phyloP scores from a whole-genome alignment of 1,140 invertebrate species.

The Euschistus heros region DNA sequence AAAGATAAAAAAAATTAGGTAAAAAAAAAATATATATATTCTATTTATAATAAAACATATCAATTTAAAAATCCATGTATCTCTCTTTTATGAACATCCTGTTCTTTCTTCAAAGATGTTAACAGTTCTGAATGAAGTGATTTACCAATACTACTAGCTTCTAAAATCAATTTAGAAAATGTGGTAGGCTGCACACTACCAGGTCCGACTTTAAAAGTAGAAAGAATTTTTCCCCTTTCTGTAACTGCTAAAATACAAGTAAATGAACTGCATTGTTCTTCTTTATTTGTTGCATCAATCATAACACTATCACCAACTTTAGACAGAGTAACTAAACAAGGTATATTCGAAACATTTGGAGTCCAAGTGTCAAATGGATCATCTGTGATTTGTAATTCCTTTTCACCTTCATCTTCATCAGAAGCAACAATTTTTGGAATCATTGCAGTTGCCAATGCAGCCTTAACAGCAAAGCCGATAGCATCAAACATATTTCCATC shows the following conservation, averaged over 20 bases:
- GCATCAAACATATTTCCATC: constrained; percentile 21
- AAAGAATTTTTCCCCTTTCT: constrained; percentile 10
- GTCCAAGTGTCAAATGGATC: constrained; percentile 19
- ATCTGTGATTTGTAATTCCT: constrained; percentile 13
- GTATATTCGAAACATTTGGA: constrained; percentile 15
- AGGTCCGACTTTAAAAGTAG: constrained; percentile 11
- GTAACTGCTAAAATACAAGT: constrained; percentile 13
- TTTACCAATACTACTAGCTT: constrained; percentile 2
- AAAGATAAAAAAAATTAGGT: neutral
- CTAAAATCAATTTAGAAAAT: constrained; percentile 3
- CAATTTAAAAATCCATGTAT: constrained; percentile 12
- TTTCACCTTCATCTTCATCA: constrained; percentile 12
- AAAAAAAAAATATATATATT: neutral
- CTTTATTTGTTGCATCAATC: constrained; percentile 13
- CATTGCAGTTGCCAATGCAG: constrained; percentile 15
- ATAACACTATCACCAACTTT: constrained; percentile 19
- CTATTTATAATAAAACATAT: neutral
- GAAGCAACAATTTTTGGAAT: constrained; percentile 11
- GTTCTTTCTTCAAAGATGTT: neutral
- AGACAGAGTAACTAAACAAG: constrained; percentile 16
- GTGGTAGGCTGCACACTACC: constrained; percentile 16
- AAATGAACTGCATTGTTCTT: constrained; percentile 17
- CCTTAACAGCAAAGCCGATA: constrained; percentile 17
- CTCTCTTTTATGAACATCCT: neutral
- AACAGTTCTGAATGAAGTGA: constrained; percentile 8